Percentiles rank a stretch among this genome's conserved stretches.
phyloP scores from a whole-genome alignment of 2,113 vertebrate genomes.

The Siphamia tubifer region DNA sequence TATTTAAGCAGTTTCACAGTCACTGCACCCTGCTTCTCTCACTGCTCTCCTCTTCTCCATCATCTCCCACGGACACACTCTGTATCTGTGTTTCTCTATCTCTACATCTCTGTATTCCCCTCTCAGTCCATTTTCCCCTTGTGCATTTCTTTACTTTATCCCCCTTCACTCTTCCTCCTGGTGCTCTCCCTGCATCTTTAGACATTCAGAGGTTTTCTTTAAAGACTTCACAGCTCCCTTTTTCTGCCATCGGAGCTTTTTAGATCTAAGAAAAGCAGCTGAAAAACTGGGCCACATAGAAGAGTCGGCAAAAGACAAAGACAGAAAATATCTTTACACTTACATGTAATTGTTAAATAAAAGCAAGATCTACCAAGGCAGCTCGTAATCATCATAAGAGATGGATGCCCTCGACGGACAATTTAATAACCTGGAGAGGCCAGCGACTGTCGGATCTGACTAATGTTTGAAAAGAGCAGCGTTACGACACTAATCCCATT shows the following conservation, averaged over 20 bases:
- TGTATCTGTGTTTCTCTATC: slow-evolving; percentile 21
- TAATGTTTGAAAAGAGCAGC: slow-evolving; percentile 56
- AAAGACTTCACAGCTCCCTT: slow-evolving; percentile 20
- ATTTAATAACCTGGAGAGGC: slow-evolving; percentile 57
- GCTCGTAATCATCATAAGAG: slow-evolving; percentile 56
- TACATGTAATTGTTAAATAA: slow-evolving; percentile 62
- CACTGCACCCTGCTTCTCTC: slow-evolving; percentile 62
- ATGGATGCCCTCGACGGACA: slow-evolving; percentile 50
- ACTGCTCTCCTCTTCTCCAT: slow-evolving; percentile 28
- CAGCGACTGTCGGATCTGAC: slow-evolving; percentile 37
- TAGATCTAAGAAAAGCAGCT: slow-evolving; percentile 44
- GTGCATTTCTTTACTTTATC: slow-evolving; percentile 1
- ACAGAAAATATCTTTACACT: slow-evolving; percentile 52
- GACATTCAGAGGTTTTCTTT: slow-evolving; percentile 42
- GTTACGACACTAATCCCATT: slow-evolving; percentile 51
- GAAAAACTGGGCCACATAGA: slow-evolving; percentile 68
- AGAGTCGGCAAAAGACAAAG: slow-evolving; percentile 23
- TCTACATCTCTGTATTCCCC: slow-evolving; percentile 14
- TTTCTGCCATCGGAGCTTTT: slow-evolving; percentile 27
- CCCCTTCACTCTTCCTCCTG: slow-evolving; percentile 15
- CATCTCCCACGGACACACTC: slow-evolving; percentile 23
- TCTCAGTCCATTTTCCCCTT: neutral
- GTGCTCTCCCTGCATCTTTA: slow-evolving; percentile 33
- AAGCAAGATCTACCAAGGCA: slow-evolving; percentile 47
- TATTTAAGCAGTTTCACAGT: slow-evolving; percentile 77